These are phyloP conservation scores for Knipowitschia caucasica DNA, from an alignment of 2,797 vertebrate species.

Conservation along the genomic window DNA sequence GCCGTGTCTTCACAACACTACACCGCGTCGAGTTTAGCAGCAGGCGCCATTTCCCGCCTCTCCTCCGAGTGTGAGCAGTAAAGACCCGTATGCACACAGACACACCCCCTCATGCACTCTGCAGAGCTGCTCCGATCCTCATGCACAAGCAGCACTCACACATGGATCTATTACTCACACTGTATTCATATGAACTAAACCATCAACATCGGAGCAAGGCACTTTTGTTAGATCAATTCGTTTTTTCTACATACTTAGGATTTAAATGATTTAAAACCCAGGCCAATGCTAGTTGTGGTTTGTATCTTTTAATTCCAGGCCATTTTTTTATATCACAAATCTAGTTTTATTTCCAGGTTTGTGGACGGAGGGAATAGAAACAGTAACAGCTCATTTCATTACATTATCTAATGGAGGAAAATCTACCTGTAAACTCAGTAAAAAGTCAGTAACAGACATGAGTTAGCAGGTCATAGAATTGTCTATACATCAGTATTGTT, in stretches of 20 bases:
- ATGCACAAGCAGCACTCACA: neutral
- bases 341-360: constrained; percentile 46
- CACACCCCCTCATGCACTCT: constrained; percentile 64
- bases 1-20: constrained; percentile 53
- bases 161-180: no score
- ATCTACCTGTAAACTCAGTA: constrained; percentile 17
- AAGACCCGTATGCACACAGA: constrained; percentile 75
- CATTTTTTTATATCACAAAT: constrained; percentile 55
- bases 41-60: constrained; percentile 79
- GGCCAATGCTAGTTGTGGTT: no score
- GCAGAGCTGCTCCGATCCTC: constrained; percentile 7
- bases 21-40: constrained; percentile 65
- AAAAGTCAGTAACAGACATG: constrained; percentile 33
- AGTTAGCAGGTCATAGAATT: constrained; percentile 57
- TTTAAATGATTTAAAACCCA: no score
- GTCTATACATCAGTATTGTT: constrained; percentile 61
- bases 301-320: constrained; percentile 60
- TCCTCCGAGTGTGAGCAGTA: constrained; percentile 61
- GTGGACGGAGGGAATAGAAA: constrained; percentile 54
- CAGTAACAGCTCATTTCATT: constrained; percentile 50
- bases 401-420: constrained; percentile 59
- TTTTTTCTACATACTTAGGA: no score
- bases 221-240: no score
- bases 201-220: no score
- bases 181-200: no score